Base-by-base conservation (phyloP, 2,113 vertebrate genomes). In the Saguinus midas region DNA sequence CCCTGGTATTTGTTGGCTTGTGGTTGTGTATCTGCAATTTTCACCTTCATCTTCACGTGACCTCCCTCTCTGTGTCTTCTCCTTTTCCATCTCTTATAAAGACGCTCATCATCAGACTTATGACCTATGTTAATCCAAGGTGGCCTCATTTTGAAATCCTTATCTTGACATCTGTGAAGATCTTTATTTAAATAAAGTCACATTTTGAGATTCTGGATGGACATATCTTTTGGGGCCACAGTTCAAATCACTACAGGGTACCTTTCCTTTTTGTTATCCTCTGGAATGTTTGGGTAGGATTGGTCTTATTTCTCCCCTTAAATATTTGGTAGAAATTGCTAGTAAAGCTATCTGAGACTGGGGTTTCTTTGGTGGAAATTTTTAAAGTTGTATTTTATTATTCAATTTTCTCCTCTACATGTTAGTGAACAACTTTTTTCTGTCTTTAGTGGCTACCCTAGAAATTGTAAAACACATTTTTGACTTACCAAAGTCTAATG, bases 311-410 rank as follows among this genome's bases (percentile, higher is more conserved):
- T 84, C 32, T n/a, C 18, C 16, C 72, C 14, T 68, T 70, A 75
- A 84, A 27, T 88, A 75, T 80, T 93, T 80, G 17, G 14, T 29
- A 90, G 68, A 35, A 83, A n/a, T 83, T 21, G 48, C 1, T 9
- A 3, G 70, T 84, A 37, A 90, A 95, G 25, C 35, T 82, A 23
- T 81, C 84, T 48, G 43, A 92, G 4, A 20, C 43, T 85, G 8
- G 3, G 8, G 6, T 85, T 80, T 80, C 72, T 95, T 88, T 94
- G 32, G 52, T 58, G 45, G 3, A 73, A 20, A 9, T 81, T 75
- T 86, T 82, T 61, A 48, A 93, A 93, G 40, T 81, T 83, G 16
- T 45, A 76, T 57, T 85, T 95, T 89, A 92, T 94, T 70, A 91
- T 85, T 52, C 80, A 37, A 82, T 81, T 81, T 80, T 81, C 43